Evolutionary conservation across 1,140 invertebrate species (phyloP).

Genomic region (Apis mellifera): Amel_HAv3.1 CM009938.2:10402501-10403000

Average conservation of each 20-base stretch:
- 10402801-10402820: background rate
- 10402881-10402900: background rate
- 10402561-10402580: background rate
- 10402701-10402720: too few species aligned
- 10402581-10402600: background rate
- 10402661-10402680: background rate
- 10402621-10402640: too few species aligned
- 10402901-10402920: background rate
- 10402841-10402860: background rate
- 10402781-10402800: background rate
- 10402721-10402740: too few species aligned
- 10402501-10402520: background rate
- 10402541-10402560: background rate
- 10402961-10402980: background rate
- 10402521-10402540: background rate
- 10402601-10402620: background rate
- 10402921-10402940: background rate
- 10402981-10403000: constrained; percentile 8
- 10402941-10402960: background rate
- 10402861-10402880: background rate
- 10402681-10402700: background rate
- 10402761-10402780: background rate
- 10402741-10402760: too few species aligned
- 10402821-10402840: background rate
- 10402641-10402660: too few species aligned